These are phyloP conservation scores for Drosophila imparisetae DNA, from an alignment of 2,888 invertebrate genomes.

Conservation along the genomic window DNA sequence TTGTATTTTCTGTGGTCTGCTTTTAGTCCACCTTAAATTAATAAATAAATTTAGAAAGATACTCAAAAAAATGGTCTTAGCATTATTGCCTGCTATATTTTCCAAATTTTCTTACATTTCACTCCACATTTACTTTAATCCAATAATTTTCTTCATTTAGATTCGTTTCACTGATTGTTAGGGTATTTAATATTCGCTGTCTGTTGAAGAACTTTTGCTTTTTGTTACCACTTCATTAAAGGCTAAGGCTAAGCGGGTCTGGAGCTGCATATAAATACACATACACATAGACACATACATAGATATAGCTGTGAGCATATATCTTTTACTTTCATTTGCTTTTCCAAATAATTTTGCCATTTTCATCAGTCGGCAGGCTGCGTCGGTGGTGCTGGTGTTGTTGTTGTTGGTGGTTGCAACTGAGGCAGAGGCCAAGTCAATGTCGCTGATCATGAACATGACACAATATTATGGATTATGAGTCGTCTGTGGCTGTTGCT, in stretches of 20 bases:
- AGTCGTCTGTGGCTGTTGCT: slow-evolving; percentile 45
- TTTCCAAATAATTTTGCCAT: slow-evolving; percentile 76
- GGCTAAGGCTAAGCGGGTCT: slow-evolving; percentile 30
- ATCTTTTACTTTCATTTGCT: slow-evolving; percentile 74
- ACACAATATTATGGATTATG: slow-evolving; percentile 79
- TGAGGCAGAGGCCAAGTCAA: slow-evolving; percentile 40
- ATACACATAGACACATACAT: neutral
- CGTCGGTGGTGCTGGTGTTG: slow-evolving; percentile 1
- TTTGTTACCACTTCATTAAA: slow-evolving; percentile 74
- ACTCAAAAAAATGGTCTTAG: rapidly evolving
- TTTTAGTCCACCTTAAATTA: neutral
- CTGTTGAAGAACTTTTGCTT: neutral
- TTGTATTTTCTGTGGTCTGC: neutral
- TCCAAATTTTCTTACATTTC: neutral
- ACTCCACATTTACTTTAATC: neutral
- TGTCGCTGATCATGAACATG: slow-evolving; percentile 75
- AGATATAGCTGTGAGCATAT: slow-evolving; percentile 36
- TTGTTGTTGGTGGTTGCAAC: slow-evolving; percentile 6
- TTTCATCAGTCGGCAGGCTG: slow-evolving; percentile 26
- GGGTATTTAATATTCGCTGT: slow-evolving; percentile 16
- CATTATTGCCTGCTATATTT: neutral
- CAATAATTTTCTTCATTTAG: neutral
- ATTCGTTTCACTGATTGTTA: neutral
- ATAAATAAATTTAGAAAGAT: neutral
- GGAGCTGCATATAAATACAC: slow-evolving; percentile 30